A percentile compares a stretch with the other conserved stretches of the same genome.
Evolutionary conservation across 2,797 vertebrate genomes (phyloP).

Genomic region (Acanthurus leucopareius): DNA sequence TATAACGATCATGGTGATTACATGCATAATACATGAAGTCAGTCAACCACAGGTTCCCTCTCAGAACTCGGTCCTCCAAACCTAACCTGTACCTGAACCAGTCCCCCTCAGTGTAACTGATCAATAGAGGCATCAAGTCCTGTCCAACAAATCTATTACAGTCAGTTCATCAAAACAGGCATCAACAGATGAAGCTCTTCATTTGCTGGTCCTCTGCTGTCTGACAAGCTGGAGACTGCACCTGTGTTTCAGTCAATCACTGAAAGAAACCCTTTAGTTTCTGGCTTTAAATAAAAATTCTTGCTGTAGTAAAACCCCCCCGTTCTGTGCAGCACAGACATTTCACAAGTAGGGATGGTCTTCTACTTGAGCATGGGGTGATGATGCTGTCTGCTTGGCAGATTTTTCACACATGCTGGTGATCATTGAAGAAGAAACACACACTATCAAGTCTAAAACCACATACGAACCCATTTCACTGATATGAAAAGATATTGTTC

Average conservation of each 20-base stretch:
- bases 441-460: slow-evolving; percentile 18
- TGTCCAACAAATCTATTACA: slow-evolving; percentile 55
- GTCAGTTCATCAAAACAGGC: slow-evolving; percentile 58
- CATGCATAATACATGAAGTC: slow-evolving; percentile 66
- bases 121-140: slow-evolving; percentile 49
- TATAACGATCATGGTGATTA: slow-evolving; percentile 54
- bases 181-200: slow-evolving; percentile 53
- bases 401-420: slow-evolving; percentile 60
- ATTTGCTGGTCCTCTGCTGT: slow-evolving; percentile 40
- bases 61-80: slow-evolving; percentile 28
- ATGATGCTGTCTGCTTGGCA: slow-evolving; percentile 54
- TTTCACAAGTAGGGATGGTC: slow-evolving; percentile 55
- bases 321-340: slow-evolving; percentile 32
- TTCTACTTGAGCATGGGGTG: slow-evolving; percentile 45
- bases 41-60: slow-evolving; percentile 51
- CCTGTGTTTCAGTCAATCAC: slow-evolving; percentile 2
- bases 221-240: slow-evolving; percentile 36
- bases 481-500: background rate
- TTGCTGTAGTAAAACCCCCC: slow-evolving; percentile 23
- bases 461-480: slow-evolving; percentile 19
- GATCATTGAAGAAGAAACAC: slow-evolving; percentile 41
- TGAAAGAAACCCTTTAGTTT: slow-evolving; percentile 28
- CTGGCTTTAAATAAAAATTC: slow-evolving; percentile 30
- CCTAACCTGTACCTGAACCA: slow-evolving; percentile 44
- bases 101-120: slow-evolving; percentile 11